Evolutionary conservation across 2,888 invertebrate genomes (phyloP).

Genomic region (Diplazon laetatorius): DNA sequence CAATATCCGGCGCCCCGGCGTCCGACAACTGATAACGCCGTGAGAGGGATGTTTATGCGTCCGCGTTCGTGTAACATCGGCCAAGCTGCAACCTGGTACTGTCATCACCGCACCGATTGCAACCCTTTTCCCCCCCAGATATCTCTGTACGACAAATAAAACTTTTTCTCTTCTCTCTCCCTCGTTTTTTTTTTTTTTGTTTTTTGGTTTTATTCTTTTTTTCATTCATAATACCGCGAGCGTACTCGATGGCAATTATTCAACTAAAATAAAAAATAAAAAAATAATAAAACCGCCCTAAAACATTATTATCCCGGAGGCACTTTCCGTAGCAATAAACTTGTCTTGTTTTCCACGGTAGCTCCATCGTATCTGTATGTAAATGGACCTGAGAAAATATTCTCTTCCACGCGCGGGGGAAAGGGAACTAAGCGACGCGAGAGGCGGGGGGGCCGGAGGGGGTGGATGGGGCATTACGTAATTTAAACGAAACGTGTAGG

Average conservation of each 20-base stretch:
- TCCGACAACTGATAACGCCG: conserved; percentile 83
- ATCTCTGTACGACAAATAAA: conserved; percentile 30
- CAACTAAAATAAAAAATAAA: no score
- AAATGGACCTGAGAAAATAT: conserved; percentile 76
- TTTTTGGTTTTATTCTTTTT: no score
- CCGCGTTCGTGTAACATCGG: conserved; percentile 66
- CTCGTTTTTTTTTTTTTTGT: no score
- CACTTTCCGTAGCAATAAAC: conserved; percentile 61
- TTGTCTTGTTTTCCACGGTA: conserved; percentile 63
- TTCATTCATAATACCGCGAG: conserved; percentile 15
- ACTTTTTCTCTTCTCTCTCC: no score
- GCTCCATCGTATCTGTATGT: conserved; percentile 78
- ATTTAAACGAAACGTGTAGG: conserved; percentile 64
- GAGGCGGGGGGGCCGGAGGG: conserved; percentile 62
- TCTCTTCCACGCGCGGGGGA: conserved; percentile 66
- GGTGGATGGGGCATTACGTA: conserved; percentile 61
- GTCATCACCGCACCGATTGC: conserved; percentile 38
- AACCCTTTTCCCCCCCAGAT: conserved; percentile 39
- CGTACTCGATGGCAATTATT: conserved; percentile 38
- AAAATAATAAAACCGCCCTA: no score
- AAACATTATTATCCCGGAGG: conserved; percentile 41
- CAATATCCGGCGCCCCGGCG: conserved; percentile 83
- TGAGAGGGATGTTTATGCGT: conserved; percentile 82
- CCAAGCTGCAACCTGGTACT: conserved; percentile 12
- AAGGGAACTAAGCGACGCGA: conserved; percentile 30